These are phyloP conservation scores for Paralvinella palmiformis DNA, from an alignment of 1,140 invertebrate genomes.

Conservation along the genomic window DNA sequence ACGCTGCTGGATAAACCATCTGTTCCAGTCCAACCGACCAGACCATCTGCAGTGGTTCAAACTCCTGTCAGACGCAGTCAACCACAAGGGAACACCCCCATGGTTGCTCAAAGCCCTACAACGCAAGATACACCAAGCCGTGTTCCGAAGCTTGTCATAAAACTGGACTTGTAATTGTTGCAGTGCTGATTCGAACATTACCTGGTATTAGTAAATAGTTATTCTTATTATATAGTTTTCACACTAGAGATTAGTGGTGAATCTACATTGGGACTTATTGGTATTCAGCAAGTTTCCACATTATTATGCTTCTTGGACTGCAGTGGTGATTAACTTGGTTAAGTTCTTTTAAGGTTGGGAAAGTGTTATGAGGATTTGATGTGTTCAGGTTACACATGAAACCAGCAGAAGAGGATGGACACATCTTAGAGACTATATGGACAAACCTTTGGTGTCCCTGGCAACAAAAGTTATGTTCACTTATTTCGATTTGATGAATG, in stretches of 20 bases:
- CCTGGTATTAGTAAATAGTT: neutral
- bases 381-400: too few species aligned
- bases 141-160: neutral
- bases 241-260: slow-evolving; percentile 7
- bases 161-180: slow-evolving; percentile 4
- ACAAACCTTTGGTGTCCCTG: too few species aligned
- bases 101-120: neutral
- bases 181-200: neutral
- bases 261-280: too few species aligned
- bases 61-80: neutral
- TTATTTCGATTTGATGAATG: too few species aligned
- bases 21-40: slow-evolving; percentile 6
- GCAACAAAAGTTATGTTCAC: too few species aligned
- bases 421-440: too few species aligned
- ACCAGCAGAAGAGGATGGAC: too few species aligned
- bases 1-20: neutral
- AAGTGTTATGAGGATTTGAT: too few species aligned
- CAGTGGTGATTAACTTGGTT: too few species aligned
- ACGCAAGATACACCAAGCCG: neutral
- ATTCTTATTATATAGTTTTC: too few species aligned
- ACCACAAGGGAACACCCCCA: neutral
- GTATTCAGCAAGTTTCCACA: too few species aligned
- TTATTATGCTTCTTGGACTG: too few species aligned
- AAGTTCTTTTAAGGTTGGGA: slow-evolving; percentile 5
- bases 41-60: neutral